Conservation (phyloP, 2,113 vertebrate species). For the Redunca redunca region DNA sequence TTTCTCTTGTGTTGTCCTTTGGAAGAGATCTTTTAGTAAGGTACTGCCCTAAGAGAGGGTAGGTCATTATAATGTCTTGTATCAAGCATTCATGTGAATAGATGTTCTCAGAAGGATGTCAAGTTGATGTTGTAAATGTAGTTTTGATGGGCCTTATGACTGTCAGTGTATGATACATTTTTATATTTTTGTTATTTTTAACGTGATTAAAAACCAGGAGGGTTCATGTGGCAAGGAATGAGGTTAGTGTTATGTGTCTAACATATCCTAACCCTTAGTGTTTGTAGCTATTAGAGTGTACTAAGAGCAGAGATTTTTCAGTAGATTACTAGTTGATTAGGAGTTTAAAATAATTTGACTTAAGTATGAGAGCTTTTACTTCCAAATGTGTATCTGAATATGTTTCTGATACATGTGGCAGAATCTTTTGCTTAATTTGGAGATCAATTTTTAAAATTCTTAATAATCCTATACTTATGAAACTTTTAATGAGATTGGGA, state of each 20-base stretch:
- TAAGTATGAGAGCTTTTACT: not conserved
- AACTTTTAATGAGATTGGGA: not conserved
- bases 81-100: constrained; percentile 12
- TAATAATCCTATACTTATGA: constrained; percentile 16
- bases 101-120: constrained; percentile 45
- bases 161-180: constrained; percentile 9
- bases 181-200: constrained; percentile 35
- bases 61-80: constrained; percentile 25
- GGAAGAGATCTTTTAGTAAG: constrained; percentile 47
- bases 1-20: constrained; percentile 31
- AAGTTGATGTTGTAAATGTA: not conserved
- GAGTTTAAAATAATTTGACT: constrained; percentile 8
- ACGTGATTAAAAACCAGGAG: constrained; percentile 34
- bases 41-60: not conserved
- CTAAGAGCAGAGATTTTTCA: not conserved
- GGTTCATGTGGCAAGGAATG: not conserved
- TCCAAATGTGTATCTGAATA: not conserved
- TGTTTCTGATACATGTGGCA: not conserved
- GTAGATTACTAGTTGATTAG: not conserved
- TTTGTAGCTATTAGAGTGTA: not conserved
- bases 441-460: constrained; percentile 21
- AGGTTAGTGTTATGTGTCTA: constrained; percentile 1
- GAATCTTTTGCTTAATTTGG: constrained; percentile 43
- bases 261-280: not conserved
- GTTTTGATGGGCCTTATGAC: constrained; percentile 30